These are phyloP conservation scores for Ptiloglossa arizonensis DNA, from an alignment of 1,140 invertebrate genomes.

Conservation along the genomic window DNA sequence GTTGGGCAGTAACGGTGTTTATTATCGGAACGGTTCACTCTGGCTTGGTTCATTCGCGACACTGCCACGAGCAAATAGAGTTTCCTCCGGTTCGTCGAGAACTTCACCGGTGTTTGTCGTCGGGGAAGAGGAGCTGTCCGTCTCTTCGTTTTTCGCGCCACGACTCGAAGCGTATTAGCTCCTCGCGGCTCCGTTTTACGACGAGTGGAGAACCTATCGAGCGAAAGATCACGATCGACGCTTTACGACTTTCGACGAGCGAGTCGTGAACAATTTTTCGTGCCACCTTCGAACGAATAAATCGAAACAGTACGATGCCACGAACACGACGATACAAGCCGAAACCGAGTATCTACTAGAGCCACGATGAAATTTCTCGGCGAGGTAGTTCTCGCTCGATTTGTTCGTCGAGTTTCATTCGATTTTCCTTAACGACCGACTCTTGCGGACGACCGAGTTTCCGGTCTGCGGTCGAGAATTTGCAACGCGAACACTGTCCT, in stretches of 20 bases:
- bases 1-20: conserved; percentile 54
- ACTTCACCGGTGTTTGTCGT: background rate
- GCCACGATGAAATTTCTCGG: conserved; percentile 21
- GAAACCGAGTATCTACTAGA: too few relatives aligned
- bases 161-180: too few relatives aligned
- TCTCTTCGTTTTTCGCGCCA: background rate
- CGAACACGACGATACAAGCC: too few relatives aligned
- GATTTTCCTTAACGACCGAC: background rate
- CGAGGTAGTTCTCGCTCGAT: background rate
- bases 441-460: background rate
- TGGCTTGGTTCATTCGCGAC: conserved; percentile 52
- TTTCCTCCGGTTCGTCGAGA: background rate
- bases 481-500: background rate
- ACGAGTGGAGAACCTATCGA: too few relatives aligned
- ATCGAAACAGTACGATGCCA: too few relatives aligned
- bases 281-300: too few relatives aligned
- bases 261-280: too few relatives aligned
- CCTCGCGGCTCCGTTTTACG: too few relatives aligned
- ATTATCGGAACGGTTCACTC: conserved; percentile 43
- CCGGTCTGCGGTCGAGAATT: conserved; percentile 8
- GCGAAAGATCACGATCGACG: too few relatives aligned
- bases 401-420: background rate
- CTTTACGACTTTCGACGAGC: too few relatives aligned
- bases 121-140: background rate
- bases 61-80: background rate